Percentiles rank a stretch among this genome's conserved stretches.
These are phyloP conservation scores for Drosophila athabasca DNA, from an alignment of 1,140 invertebrate species.

Conservation along the genomic window DNA sequence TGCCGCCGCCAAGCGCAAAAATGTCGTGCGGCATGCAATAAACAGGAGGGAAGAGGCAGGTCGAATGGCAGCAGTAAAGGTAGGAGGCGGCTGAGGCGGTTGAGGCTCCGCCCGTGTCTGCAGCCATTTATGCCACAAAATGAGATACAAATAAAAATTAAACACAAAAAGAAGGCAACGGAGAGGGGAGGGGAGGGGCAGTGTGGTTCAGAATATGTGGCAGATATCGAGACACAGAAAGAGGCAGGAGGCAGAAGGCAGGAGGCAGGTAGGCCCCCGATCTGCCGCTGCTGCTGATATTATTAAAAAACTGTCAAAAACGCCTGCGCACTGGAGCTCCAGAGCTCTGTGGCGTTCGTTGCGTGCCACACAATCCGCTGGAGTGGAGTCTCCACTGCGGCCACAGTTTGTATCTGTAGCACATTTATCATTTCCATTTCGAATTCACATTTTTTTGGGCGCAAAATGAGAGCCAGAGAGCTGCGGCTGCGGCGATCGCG, in stretches of 20 bases:
- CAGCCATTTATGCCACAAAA: conserved; percentile 75
- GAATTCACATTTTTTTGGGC: conserved; percentile 55
- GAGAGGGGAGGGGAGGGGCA: background rate
- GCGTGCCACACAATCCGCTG: conserved; percentile 22
- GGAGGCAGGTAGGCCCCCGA: conserved; percentile 25
- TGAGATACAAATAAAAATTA: conserved; percentile 73
- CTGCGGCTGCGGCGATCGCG: conserved; percentile 17
- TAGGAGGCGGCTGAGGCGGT: conserved; percentile 11
- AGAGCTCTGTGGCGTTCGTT: conserved; percentile 29
- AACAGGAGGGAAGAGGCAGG: conserved; percentile 26
- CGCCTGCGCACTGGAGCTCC: conserved; percentile 69
- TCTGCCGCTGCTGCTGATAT: conserved; percentile 64
- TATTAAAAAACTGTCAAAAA: conserved; percentile 82
- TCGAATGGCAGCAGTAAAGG: background rate
- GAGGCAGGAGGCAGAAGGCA: conserved; percentile 51
- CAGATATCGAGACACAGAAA: conserved; percentile 38
- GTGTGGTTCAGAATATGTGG: conserved; percentile 27
- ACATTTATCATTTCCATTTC: conserved; percentile 82
- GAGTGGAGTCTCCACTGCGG: too few relatives aligned
- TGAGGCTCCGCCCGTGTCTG: conserved; percentile 65
- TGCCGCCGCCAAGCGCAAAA: conserved; percentile 66
- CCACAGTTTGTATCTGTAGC: conserved; percentile 60
- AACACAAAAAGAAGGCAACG: conserved; percentile 36
- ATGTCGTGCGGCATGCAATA: conserved; percentile 79
- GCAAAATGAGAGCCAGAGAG: conserved; percentile 64